Base-by-base conservation (phyloP, 2,888 invertebrate genomes). In the Acanthosepion esculentum region DNA sequence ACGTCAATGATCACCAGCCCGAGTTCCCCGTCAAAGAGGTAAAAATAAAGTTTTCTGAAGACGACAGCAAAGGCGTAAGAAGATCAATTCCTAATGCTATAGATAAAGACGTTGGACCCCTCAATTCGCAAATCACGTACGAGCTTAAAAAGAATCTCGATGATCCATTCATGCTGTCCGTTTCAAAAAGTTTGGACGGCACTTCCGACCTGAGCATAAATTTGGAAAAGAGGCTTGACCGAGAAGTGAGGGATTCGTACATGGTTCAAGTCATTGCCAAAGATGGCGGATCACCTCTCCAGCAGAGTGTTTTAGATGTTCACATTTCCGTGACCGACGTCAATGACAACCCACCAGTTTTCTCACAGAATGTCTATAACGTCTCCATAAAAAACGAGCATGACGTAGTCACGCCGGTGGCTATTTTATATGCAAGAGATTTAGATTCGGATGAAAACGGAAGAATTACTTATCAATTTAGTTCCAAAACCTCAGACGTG, bases 231-330 rank as follows among this genome's bases (percentile, higher is more conserved):
- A 78, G 78, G n/a, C 78, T 78, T 1, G 78, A 78, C 78, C 33
- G 78, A 5, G 78, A 78, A 33, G 78, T n/a, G n/a, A 78, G 78
- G 33, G 78, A 78, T 33, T n/a, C 78, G 8, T 78, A 78, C n/a
- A 78, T 33, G n/a, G 78, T 78, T 33, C 78, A 78, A 78, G 78
- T 78, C n/a, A 78, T 78, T n/a, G 78, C 78, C n/a, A 78, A 78
- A n/a, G 78, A 78, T 33, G 78, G 78, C 12, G 78, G 78, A 12
- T n/a, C 78, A 4, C 78, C 78, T 33, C 78, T 33, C 3, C 78
- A 78, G n/a, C n/a, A 78, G 1, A 78, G 78, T 15, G n/a, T 78
- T 2, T 23, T 78, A 15, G 78, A 78, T 33, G 78, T 78, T n/a
- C 78, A 78, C 15, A 33, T 78, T 10, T n/a, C 33, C 15, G 78